Percentiles rank a stretch among this genome's conserved stretches.
Evolutionary conservation across 2,888 invertebrate species (phyloP).

Genomic region (Piscicola geometra): DNA sequence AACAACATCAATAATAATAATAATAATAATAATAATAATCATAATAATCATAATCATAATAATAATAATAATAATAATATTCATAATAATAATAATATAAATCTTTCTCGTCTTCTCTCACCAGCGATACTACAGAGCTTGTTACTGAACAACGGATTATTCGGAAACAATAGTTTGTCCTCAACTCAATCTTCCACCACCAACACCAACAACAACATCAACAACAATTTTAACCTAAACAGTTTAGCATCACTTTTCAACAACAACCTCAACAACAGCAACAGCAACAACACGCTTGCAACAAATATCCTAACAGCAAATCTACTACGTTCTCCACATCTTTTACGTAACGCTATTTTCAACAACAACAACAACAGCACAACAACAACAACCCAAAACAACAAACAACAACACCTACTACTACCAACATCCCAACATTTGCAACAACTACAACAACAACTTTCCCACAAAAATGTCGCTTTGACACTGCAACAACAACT

Average conservation of each 20-base stretch:
- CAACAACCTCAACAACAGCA: neutral
- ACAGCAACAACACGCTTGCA: neutral
- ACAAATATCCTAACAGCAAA: neutral
- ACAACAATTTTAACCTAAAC: neutral
- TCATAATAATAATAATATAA: neutral
- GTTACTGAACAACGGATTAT: constrained; percentile 6
- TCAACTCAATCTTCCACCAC: no score
- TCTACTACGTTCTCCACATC: neutral
- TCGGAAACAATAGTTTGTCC: constrained; percentile 2
- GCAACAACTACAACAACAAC: neutral
- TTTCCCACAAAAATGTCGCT: neutral
- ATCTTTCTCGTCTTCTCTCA: neutral
- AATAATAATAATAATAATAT: constrained; percentile 8
- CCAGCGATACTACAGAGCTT: neutral
- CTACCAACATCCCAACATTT: constrained; percentile 10
- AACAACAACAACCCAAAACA: no score
- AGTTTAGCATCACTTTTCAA: neutral
- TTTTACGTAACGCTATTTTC: neutral
- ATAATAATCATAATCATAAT: neutral
- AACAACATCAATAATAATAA: neutral
- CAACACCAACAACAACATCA: neutral
- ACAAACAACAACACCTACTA: neutral
- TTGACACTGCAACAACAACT: constrained; percentile 6
- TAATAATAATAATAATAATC: neutral
- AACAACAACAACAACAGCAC: no score